Conservation (phyloP, 2,113 vertebrate genomes). For the Reinhardtius hippoglossoides region DNA sequence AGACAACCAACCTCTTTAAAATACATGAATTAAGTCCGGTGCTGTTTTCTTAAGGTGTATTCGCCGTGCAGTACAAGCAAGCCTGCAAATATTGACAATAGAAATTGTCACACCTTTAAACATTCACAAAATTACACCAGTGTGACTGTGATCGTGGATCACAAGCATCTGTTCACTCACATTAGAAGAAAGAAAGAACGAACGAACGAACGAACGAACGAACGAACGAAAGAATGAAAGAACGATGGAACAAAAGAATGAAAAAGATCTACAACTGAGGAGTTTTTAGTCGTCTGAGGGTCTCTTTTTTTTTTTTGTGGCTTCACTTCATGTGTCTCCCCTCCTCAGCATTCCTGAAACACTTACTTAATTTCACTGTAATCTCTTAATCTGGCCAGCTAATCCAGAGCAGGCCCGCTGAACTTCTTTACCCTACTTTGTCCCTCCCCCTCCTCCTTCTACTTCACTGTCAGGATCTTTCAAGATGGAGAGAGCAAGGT, state of each 20-base stretch:
- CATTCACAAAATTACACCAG: neutral
- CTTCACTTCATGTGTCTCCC: conserved; percentile 46
- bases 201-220: neutral
- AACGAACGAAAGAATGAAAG: neutral
- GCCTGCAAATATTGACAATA: conserved; percentile 11
- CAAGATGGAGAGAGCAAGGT: too few species aligned
- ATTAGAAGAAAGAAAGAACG: neutral
- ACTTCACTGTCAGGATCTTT: conserved; percentile 4
- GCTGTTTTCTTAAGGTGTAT: conserved; percentile 4
- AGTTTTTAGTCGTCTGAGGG: neutral
- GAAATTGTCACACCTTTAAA: conserved; percentile 27
- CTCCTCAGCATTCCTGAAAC: conserved; percentile 55
- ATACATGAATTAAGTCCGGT: conserved; percentile 18
- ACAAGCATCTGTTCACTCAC: neutral
- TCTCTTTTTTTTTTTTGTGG: conserved; percentile 27
- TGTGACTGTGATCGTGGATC: neutral
- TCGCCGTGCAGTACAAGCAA: neutral
- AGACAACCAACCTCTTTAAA: conserved; percentile 1
- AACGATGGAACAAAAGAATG: neutral
- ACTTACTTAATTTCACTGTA: conserved; percentile 72
- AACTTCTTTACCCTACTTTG: conserved; percentile 72
- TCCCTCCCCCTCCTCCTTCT: conserved; percentile 54
- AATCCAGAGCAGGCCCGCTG: conserved; percentile 77
- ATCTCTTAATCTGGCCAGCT: conserved; percentile 83
- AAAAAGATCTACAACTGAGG: neutral